Base-by-base conservation (phyloP, 2,888 invertebrate genomes). In the Hyppa rectilinea region DNA sequence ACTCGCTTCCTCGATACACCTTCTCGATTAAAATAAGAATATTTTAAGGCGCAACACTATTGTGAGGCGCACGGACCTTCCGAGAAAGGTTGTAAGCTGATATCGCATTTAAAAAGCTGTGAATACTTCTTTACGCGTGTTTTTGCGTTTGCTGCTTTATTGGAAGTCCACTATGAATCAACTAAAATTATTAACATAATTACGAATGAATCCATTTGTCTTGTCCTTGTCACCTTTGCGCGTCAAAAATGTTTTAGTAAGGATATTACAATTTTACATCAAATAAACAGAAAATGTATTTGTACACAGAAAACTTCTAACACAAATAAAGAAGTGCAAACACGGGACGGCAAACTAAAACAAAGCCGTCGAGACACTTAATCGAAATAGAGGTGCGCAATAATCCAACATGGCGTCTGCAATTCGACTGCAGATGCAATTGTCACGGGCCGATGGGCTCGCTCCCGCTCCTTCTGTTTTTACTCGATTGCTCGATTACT, bases 21-120 rank as follows among this genome's bases (percentile, higher is more conserved):
- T 88, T 91, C 90, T 92, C 94, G 94, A 94, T 94, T 93, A 93
- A 93, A 94, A 94, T 94, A 95, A 94, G 94, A 95, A 94, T 93
- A 92, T 90, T 90, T 87, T 83, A 87, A 91, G 87, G 89, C 90
- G 86, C 92, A 91, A 89, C 93, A 93, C 92, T 93, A 92, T 92
- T 93, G 91, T 92, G 86, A 80, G 76, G 59, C 70, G 65, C 75
- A 75, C 70, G 85, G 85, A 87, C 88, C 88, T 91, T 91, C 89
- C 84, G 78, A 88, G 90, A 90, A 91, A 89, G 88, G 87, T 87
- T 86, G 88, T 84, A 87, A 88, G 77, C 71, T 82, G 89, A 90
- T 89, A 88, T 82, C 78, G 75, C 71, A 79, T 86, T 84, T 71
- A 84, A 82, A 86, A 85, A 83, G 45, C 80, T 84, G 85, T 86